phyloP scores from a whole-genome alignment of 2,888 invertebrate species.

The Folsomia candida region DNA sequence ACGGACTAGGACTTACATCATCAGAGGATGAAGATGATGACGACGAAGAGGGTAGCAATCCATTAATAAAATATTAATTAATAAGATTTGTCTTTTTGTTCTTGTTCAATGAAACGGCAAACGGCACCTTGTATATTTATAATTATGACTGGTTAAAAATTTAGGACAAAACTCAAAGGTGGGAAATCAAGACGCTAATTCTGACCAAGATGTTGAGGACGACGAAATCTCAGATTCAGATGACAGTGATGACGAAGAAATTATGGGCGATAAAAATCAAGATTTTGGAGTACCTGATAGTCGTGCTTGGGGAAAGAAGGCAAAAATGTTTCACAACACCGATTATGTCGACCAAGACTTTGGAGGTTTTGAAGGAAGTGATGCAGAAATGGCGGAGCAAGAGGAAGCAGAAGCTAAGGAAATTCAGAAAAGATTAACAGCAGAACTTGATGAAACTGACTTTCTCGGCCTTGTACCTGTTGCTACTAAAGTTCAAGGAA shows the following conservation, averaged over 20 bases:
- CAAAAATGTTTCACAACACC: constrained; percentile 75
- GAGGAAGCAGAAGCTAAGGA: constrained; percentile 81
- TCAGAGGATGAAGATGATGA: constrained; percentile 31
- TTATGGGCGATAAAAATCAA: constrained; percentile 72
- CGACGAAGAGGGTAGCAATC: constrained; percentile 2
- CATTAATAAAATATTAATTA: background rate
- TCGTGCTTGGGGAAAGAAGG: constrained; percentile 85
- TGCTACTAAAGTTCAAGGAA: constrained; percentile 11
- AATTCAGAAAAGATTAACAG: constrained; percentile 68
- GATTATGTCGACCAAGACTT: constrained; percentile 88
- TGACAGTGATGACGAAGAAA: constrained; percentile 59
- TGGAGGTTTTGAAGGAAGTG: constrained; percentile 64
- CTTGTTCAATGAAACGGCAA: background rate
- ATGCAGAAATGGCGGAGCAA: constrained; percentile 70
- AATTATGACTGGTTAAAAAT: no score
- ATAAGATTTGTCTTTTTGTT: background rate
- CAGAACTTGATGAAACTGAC: constrained; percentile 76
- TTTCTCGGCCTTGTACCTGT: constrained; percentile 56
- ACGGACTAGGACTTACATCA: constrained; percentile 27
- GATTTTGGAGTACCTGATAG: constrained; percentile 71
- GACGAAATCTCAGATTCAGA: constrained; percentile 49
- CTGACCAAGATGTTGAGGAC: constrained; percentile 16
- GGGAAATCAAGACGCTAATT: background rate
- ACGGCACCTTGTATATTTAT: no score
- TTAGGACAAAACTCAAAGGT: background rate